Base-by-base conservation (phyloP, 2,888 invertebrate species). In the Schizaphis graminum region DNA sequence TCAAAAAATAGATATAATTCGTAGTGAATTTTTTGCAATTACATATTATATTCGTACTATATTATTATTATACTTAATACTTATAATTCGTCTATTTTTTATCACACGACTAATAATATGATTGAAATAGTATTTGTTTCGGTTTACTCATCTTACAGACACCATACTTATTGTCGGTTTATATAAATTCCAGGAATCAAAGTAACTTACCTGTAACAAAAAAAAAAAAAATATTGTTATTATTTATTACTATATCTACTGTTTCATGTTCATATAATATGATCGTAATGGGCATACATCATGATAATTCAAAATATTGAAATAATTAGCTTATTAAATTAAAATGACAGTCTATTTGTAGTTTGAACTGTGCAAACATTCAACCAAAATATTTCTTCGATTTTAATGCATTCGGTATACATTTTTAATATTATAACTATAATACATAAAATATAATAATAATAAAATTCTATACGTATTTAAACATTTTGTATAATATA, bases 161-260 rank as follows among this genome's bases (percentile, higher is more conserved):
- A 13, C 16, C 26, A 13, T 28, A 49, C n/a, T 28, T 2, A 49
- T 67, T 67, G 10, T 16, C 3, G 35, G 41, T 44, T 44, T 28
- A 16, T n/a, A 84, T 85, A 5, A n/a, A 41, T 24, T 53, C 35
- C 61, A 44, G 2, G 28, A 10, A n/a, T 57, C 91, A 91, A 57
- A 57, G 44, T n/a, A 35, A 91, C 91, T 91, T 47, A 91, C 91
- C 91, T 91, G 35, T n/a, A 91, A n/a, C n/a, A n/a, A 91, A 91
- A 85, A 91, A 85, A 21, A 28, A 85, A 85, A 28, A 10, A 85
- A 21, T 4, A 5, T 28, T 21, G 28, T 91, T 91, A 91, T 91
- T 91, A 53, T 21, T 91, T 28, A 26, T 35, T 35, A 90, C 10
- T 21, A 67, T 1, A 77, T 1, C 1, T 26, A 4, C 28, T 35